Percentiles rank a stretch among this genome's conserved stretches.
Conservation (phyloP, 2,888 invertebrate species). For the Nipponacmea schrenckii region DNA sequence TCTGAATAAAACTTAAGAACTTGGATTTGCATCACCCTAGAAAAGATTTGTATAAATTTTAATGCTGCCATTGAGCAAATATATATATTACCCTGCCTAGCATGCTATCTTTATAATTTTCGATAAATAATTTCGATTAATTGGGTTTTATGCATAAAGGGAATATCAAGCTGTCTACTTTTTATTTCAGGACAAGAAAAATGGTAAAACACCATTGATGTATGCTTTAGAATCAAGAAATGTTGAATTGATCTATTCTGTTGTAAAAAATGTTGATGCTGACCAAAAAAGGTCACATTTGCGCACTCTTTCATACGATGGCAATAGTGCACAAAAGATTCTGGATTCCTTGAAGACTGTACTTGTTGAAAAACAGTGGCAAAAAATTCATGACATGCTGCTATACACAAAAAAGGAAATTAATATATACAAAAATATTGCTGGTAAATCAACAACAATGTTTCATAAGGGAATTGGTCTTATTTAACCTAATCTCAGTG, state of each 20-base stretch:
- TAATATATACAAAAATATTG: neutral
- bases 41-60: too few relatives aligned
- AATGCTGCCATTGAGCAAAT: too few relatives aligned
- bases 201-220: slow-evolving; percentile 60
- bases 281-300: slow-evolving; percentile 44
- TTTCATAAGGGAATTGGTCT: too few relatives aligned
- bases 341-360: slow-evolving; percentile 47
- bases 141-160: too few relatives aligned
- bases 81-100: too few relatives aligned
- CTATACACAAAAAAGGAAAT: slow-evolving; percentile 1
- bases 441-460: too few relatives aligned
- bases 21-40: too few relatives aligned
- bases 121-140: too few relatives aligned
- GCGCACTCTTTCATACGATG: slow-evolving; percentile 53
- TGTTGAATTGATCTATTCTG: slow-evolving; percentile 44
- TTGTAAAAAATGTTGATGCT: slow-evolving; percentile 45
- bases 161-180: neutral
- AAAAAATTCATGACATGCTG: slow-evolving; percentile 43
- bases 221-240: slow-evolving; percentile 56
- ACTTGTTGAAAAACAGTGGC: slow-evolving; percentile 41
- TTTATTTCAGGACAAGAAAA: slow-evolving; percentile 51
- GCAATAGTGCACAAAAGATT: slow-evolving; percentile 51
- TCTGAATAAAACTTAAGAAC: too few relatives aligned
- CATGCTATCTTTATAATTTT: too few relatives aligned
- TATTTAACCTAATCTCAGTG: too few relatives aligned